Percentiles rank a stretch among this genome's conserved stretches.
Evolutionary conservation across 2,888 invertebrate genomes (phyloP).

Genomic region (Zaprionus obscuricornis): DNA sequence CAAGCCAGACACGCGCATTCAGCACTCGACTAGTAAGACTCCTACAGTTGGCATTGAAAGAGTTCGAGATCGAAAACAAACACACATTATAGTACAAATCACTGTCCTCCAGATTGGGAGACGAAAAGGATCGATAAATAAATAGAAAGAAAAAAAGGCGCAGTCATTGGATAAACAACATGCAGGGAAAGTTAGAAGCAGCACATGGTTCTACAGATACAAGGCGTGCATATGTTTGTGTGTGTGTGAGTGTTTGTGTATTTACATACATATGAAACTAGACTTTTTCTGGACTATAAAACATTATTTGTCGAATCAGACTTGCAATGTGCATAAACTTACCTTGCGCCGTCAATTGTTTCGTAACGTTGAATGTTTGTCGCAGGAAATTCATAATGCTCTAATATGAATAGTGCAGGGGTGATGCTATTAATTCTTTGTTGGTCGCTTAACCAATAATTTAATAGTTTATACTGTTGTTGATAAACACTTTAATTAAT

Average conservation of each 20-base stretch:
- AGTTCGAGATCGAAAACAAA: slow-evolving; percentile 43
- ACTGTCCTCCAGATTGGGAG: slow-evolving; percentile 22
- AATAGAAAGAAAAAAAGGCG: slow-evolving; percentile 40
- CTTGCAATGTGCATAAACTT: slow-evolving; percentile 32
- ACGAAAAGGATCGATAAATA: slow-evolving; percentile 27
- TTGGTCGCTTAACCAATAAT: too few species aligned
- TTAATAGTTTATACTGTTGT: neutral
- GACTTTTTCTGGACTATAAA: neutral
- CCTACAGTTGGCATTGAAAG: slow-evolving; percentile 30
- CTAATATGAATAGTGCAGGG: too few species aligned
- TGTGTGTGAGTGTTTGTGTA: too few species aligned
- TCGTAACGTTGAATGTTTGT: slow-evolving; percentile 81
- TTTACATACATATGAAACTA: too few species aligned
- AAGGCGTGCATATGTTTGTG: too few species aligned
- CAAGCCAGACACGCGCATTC: slow-evolving; percentile 56
- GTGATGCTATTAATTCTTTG: too few species aligned
- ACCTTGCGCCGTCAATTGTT: slow-evolving; percentile 80
- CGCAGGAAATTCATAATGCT: slow-evolving; percentile 81
- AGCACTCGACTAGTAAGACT: neutral
- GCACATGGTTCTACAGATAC: neutral
- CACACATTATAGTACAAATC: slow-evolving; percentile 44
- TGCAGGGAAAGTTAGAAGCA: neutral
- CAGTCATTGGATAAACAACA: slow-evolving; percentile 36
- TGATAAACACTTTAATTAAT: neutral
- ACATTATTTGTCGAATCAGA: neutral